Conservation (phyloP, 2,113 vertebrate species). For the Apodemus speciosus region DNA sequence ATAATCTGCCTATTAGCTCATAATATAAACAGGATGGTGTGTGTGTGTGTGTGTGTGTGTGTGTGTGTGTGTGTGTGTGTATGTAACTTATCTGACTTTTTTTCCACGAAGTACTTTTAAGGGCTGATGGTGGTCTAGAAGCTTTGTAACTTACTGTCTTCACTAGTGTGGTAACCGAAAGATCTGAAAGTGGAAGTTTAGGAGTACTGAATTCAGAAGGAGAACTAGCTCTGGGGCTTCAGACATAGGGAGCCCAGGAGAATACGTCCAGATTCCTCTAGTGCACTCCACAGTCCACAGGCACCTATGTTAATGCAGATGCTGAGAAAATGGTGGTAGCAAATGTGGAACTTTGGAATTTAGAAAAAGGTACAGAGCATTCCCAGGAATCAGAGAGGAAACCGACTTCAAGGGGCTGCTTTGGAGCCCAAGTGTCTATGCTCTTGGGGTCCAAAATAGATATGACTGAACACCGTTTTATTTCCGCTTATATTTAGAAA, state of each 20-base stretch:
- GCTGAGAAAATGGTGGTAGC: not conserved
- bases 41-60: not conserved
- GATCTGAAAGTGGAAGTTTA: not conserved
- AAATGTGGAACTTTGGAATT: not conserved
- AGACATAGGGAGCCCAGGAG: too few relatives aligned
- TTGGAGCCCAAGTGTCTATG: not conserved
- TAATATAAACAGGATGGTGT: not conserved
- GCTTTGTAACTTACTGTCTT: not conserved
- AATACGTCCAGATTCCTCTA: not conserved
- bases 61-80: too few relatives aligned
- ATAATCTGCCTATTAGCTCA: not conserved
- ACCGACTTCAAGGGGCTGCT: not conserved
- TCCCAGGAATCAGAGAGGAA: not conserved
- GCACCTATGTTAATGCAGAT: not conserved
- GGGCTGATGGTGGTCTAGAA: not conserved
- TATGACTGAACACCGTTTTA: not conserved
- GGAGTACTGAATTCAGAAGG: not conserved
- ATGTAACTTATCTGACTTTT: not conserved
- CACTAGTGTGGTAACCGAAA: not conserved
- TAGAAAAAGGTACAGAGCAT: not conserved
- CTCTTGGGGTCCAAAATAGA: not conserved
- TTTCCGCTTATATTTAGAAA: not conserved
- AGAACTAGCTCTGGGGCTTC: not conserved
- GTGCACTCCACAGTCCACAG: rapidly evolving
- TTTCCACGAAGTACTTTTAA: not conserved